Base-by-base conservation (phyloP, 2,888 invertebrate genomes). In the Buathra laborator region DNA sequence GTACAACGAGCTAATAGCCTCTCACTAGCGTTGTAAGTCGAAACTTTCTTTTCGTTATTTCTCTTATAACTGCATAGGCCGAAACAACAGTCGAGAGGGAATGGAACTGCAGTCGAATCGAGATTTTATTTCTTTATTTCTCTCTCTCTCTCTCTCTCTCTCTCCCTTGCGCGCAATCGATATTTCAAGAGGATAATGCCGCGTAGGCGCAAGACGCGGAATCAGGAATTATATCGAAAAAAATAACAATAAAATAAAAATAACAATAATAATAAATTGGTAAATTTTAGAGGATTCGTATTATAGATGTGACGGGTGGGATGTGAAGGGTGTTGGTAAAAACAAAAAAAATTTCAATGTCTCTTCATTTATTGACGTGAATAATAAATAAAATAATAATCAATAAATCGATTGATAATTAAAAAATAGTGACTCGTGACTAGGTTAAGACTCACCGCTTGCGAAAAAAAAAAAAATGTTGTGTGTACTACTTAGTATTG, bases 361-460 rank as follows among this genome's bases (percentile, higher is more conserved):
- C 84, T 85, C 75, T 62, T 87, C 86, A 80, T 88, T 88, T 88
- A 88, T 88, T 88, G 78, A 80, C 86, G 88, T 86, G 87, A 89
- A 88, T 90, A 89, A 89, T 89, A 93, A 93, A 93, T 93, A 93
- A 93, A 93, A 94, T 93, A 90, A 92, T 92, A 93, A 93, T 92
- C 91, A 92, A 92, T 93, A 91, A 89, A 89, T 92, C 89, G 90
- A 91, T 90, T 86, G 86, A 89, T 88, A 91, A 91, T 91, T 88
- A 93, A 92, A 93, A 93, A 92, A 92, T 93, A 93, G 93, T 94
- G 93, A 93, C 91, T 93, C 90, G 94, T 94, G 94, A 94, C 93
- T 94, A 94, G 93, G 93, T 93, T 93, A 93, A 93, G 92, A 94
- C 94, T 94, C 94, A 94, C 93, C 93, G 93, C 92, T 94, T 93